These are phyloP conservation scores for Diceros bicornis DNA, from an alignment of 2,797 vertebrate species.

Conservation along the genomic window DNA sequence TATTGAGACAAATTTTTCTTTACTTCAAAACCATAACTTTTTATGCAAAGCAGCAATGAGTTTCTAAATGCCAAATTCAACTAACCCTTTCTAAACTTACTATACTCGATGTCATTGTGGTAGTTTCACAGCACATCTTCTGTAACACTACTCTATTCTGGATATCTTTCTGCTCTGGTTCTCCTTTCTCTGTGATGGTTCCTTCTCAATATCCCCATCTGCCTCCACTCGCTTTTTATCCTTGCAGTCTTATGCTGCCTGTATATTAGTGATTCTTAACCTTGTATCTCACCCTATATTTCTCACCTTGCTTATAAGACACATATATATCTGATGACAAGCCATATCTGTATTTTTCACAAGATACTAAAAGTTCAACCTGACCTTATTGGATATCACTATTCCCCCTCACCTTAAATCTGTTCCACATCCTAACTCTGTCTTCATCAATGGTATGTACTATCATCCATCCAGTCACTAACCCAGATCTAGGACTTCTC, in stretches of 20 bases:
- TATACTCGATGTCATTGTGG: neutral
- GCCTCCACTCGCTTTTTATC: neutral
- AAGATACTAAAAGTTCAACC: neutral
- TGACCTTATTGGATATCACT: neutral
- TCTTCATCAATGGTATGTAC: neutral
- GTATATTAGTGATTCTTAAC: neutral
- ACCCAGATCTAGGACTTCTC: neutral
- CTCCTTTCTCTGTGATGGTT: neutral
- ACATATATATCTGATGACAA: neutral
- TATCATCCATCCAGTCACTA: neutral
- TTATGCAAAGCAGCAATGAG: neutral
- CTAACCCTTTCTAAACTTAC: neutral
- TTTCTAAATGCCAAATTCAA: neutral
- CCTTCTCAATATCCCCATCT: neutral
- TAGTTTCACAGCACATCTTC: neutral
- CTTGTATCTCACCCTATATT: neutral
- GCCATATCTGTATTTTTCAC: neutral
- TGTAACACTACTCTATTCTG: neutral
- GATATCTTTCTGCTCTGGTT: neutral
- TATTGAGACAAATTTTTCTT: neutral
- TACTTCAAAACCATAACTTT: neutral
- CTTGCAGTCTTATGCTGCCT: neutral
- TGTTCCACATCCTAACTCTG: neutral
- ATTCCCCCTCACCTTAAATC: neutral
- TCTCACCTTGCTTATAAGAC: neutral